phyloP scores from a whole-genome alignment of 1,140 invertebrate genomes.

The Dufourea novaeangliae region DNA sequence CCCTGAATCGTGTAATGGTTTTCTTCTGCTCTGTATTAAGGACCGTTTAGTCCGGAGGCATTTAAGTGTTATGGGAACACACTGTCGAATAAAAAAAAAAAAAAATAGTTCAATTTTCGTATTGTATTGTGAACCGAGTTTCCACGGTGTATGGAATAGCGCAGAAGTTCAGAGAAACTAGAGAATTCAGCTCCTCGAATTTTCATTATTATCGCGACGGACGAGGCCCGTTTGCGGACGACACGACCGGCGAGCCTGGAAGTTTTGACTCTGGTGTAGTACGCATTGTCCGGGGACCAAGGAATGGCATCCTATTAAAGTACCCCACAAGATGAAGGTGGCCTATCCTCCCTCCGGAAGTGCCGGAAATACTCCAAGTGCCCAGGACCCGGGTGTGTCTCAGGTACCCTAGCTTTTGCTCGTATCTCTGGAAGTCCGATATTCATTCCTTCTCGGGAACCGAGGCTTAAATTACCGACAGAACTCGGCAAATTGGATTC shows the following conservation, averaged over 20 bases:
- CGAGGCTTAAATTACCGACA: slow-evolving; percentile 32
- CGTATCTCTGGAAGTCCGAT: slow-evolving; percentile 50
- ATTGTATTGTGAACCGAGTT: too few species aligned
- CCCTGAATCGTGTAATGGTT: too few species aligned
- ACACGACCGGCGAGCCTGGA: slow-evolving; percentile 23
- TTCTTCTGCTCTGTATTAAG: background rate
- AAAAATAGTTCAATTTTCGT: too few species aligned
- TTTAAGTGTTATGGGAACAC: too few species aligned
- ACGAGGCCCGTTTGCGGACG: slow-evolving; percentile 28
- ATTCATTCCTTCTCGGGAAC: slow-evolving; percentile 37
- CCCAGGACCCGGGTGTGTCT: too few species aligned
- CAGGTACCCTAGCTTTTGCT: slow-evolving; percentile 41
- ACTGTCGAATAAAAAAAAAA: too few species aligned
- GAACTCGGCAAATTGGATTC: slow-evolving; percentile 35
- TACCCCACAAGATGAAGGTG: slow-evolving; percentile 54
- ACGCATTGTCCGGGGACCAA: slow-evolving; percentile 52
- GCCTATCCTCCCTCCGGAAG: slow-evolving; percentile 31
- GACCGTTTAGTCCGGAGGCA: background rate
- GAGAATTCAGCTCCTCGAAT: slow-evolving; percentile 34
- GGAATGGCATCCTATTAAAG: slow-evolving; percentile 67
- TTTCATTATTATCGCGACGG: slow-evolving; percentile 52
- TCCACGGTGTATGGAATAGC: too few species aligned
- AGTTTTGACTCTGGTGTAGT: slow-evolving; percentile 31
- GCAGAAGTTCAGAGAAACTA: too few species aligned
- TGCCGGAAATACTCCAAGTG: too few species aligned